A percentile compares a stretch with the other conserved stretches of the same genome.
Conservation (phyloP, 2,113 vertebrate genomes). For the Pseudorhombus dupliciocellatus region DNA sequence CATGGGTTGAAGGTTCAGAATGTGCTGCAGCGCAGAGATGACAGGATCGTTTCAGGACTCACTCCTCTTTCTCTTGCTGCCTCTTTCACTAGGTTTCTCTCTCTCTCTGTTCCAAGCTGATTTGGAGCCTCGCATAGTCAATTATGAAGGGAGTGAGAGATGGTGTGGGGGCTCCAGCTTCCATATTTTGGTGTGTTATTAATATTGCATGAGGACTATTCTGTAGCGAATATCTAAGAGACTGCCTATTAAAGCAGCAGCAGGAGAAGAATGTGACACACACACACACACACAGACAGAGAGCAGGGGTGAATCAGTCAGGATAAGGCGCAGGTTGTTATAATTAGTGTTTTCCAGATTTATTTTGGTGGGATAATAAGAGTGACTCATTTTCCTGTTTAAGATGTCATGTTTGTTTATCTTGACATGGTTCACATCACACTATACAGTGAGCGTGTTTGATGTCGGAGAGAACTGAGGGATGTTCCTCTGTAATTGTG, state of each 20-base stretch:
- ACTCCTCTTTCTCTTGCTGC: slow-evolving; percentile 2
- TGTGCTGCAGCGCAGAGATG: slow-evolving; percentile 59
- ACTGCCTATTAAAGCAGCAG: slow-evolving; percentile 79
- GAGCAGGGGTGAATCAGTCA: slow-evolving; percentile 63
- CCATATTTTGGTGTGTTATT: slow-evolving; percentile 85
- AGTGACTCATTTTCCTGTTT: slow-evolving; percentile 69
- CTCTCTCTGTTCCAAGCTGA: slow-evolving; percentile 72
- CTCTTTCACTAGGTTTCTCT: slow-evolving; percentile 22
- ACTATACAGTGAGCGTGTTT: slow-evolving; percentile 42
- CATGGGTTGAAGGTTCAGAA: slow-evolving; percentile 63
- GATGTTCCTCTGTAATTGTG: slow-evolving; percentile 64
- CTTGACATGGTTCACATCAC: slow-evolving; percentile 59
- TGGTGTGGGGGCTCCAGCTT: slow-evolving; percentile 78
- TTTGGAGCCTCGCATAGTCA: slow-evolving; percentile 84
- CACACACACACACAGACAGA: slow-evolving; percentile 34
- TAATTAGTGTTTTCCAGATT: slow-evolving; percentile 77
- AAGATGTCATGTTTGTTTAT: slow-evolving; percentile 78
- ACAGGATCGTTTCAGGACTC: slow-evolving; percentile 68
- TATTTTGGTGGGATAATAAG: slow-evolving; percentile 70
- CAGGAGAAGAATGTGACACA: slow-evolving; percentile 68
- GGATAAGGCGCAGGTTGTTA: slow-evolving; percentile 65
- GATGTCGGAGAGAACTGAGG: slow-evolving; percentile 53
- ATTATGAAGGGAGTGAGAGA: slow-evolving; percentile 81
- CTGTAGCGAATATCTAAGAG: slow-evolving; percentile 84
- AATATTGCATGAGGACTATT: slow-evolving; percentile 86